These are phyloP conservation scores for Drosophila pallidifrons DNA, from an alignment of 1,140 invertebrate species.

Conservation along the genomic window DNA sequence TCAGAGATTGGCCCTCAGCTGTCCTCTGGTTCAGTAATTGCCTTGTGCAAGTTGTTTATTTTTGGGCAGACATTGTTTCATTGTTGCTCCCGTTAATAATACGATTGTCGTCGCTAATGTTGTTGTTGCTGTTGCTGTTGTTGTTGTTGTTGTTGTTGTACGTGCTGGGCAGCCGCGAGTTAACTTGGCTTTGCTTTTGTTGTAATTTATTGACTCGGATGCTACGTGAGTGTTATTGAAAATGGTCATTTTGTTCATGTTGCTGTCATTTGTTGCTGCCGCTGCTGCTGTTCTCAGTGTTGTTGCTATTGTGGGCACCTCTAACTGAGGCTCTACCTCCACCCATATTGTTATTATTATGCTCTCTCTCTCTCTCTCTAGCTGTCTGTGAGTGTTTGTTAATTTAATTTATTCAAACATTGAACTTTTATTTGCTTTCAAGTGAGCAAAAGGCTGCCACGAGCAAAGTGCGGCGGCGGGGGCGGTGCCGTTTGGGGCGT, in stretches of 20 bases:
- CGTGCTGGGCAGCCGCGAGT: slow-evolving; percentile 51
- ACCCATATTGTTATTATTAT: slow-evolving; percentile 45
- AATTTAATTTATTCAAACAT: slow-evolving; percentile 80
- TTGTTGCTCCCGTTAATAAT: slow-evolving; percentile 61
- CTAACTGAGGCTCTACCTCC: slow-evolving; percentile 33
- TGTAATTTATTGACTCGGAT: slow-evolving; percentile 81
- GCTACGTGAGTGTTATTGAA: slow-evolving; percentile 82
- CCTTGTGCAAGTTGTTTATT: slow-evolving; percentile 33
- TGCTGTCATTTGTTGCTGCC: slow-evolving; percentile 34
- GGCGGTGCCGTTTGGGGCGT: slow-evolving; percentile 28
- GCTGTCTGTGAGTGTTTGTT: slow-evolving; percentile 23
- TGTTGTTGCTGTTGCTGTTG: slow-evolving; percentile 49
- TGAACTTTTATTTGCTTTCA: slow-evolving; percentile 77
- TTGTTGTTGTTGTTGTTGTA: slow-evolving; percentile 51
- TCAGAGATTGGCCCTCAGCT: slow-evolving; percentile 1
- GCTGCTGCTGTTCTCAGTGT: not conserved
- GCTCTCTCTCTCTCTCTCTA: slow-evolving; percentile 11
- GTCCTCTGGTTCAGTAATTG: slow-evolving; percentile 33
- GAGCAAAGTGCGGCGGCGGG: not conserved
- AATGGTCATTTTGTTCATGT: slow-evolving; percentile 73
- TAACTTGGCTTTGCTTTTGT: slow-evolving; percentile 36
- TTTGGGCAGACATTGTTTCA: slow-evolving; percentile 33
- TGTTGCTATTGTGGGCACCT: slow-evolving; percentile 46
- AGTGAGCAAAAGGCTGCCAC: slow-evolving; percentile 46
- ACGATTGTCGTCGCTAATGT: slow-evolving; percentile 18